Evolutionary conservation across 2,113 vertebrate genomes (phyloP), one percentile per base, ranked within the genome.

Genomic region (Microtus oregoni): DNA sequence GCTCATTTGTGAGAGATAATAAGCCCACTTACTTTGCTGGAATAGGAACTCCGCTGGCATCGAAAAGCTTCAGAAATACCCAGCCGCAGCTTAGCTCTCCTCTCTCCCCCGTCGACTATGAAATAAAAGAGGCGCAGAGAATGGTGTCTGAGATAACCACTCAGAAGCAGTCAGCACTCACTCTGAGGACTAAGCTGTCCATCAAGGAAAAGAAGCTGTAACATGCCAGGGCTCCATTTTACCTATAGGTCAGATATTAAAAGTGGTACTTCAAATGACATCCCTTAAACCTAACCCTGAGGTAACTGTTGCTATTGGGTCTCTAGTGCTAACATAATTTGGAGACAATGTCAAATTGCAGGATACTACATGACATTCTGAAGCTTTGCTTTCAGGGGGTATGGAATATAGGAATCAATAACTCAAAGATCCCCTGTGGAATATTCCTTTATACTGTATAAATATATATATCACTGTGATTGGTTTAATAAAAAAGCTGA

Each of bases 31-130:
- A 99, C 99, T 98, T 99, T 97, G 98, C 96, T 47, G 99, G 98
- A 87, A 99, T 85, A 50, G 99, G 99, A 97, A 98, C 97, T 96
- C 99, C 99, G 94, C 95, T 93, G 19, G 98, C 97, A 92, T 99
- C 99, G 68, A 99, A 99, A 92, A 99, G 99, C 96, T 99, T 99
- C 86, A 99, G 98, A 96, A 99, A 99, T 19, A 98, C 98, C 99
- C 99, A 99, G 58, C 99, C 99, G 96, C 99, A 99, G 95, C 99
- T 99, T 92, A 99, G 96, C 92, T 99, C 99, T 96, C 99, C 99
- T 97, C 98, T 98, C 97, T 99, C 99, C 47, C 99, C 99, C 72
- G 99, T 99, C 38, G 99, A 99, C 99, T 99, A 92, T 72, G 72
- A 94, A 97, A 86, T 52, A 96, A 96, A 96, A 94, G 15, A 67